Conservation (phyloP, 2,797 vertebrate genomes). For the Meriones psammophilus region DNA sequence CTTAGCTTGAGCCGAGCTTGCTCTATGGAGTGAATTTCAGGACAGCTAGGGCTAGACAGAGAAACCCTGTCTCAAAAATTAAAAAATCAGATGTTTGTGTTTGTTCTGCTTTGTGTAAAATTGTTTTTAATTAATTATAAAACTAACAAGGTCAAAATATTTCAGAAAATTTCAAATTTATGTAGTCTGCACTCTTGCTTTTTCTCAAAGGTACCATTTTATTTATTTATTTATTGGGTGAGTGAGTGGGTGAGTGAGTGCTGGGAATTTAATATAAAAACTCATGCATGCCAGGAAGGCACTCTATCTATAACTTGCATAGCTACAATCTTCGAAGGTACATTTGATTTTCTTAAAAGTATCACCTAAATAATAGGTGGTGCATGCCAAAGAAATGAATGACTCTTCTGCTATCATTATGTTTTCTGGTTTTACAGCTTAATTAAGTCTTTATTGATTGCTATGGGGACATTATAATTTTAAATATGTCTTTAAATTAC, state of each 20-base stretch:
- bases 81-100: background rate
- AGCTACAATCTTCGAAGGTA: background rate
- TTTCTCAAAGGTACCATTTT: background rate
- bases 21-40: background rate
- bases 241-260: background rate
- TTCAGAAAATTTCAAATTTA: background rate
- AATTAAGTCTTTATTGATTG: constrained; percentile 50
- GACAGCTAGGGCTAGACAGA: background rate
- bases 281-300: background rate
- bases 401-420: background rate
- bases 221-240: background rate
- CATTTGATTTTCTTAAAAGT: background rate
- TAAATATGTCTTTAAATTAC: constrained; percentile 50
- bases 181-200: background rate
- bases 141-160: background rate
- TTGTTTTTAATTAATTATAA: background rate
- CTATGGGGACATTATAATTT: constrained; percentile 37
- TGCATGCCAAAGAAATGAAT: background rate
- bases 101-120: background rate
- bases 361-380: background rate
- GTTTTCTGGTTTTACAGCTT: constrained; percentile 61
- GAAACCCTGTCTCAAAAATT: background rate
- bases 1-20: background rate
- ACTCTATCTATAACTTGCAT: background rate
- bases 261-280: background rate